Conservation (phyloP, 2,113 vertebrate species). For the Channa maculata region DNA sequence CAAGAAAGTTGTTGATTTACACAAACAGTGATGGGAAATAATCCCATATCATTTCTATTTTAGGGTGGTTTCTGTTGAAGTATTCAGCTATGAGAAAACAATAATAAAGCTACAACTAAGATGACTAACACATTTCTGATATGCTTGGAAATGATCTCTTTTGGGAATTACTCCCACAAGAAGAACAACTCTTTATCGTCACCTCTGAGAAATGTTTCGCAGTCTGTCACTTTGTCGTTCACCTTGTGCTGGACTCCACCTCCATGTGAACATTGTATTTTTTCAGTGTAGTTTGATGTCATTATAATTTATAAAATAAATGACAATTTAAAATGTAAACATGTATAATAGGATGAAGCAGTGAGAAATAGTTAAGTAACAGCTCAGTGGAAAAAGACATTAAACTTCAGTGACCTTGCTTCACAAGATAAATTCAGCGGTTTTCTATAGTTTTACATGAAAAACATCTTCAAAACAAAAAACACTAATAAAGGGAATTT, state of each 20-base stretch:
- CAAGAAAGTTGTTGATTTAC: constrained; percentile 17
- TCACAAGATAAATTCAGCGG: neutral
- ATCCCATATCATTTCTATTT: constrained; percentile 55
- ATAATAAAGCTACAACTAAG: constrained; percentile 36
- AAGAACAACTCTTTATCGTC: neutral
- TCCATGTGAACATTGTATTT: neutral
- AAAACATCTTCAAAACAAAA: too few species aligned
- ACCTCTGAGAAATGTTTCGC: constrained; percentile 2
- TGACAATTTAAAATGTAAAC: neutral
- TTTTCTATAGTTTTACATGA: too few species aligned
- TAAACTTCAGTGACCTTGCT: neutral
- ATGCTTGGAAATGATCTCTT: constrained; percentile 7
- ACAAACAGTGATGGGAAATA: constrained; percentile 28
- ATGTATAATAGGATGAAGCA: neutral
- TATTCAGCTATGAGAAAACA: constrained; percentile 47
- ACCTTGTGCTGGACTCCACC: neutral
- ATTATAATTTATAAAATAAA: neutral
- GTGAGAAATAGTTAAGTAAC: neutral
- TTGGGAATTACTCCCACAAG: constrained; percentile 5
- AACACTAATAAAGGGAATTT: too few species aligned
- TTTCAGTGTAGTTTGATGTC: neutral
- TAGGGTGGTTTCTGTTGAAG: constrained; percentile 41
- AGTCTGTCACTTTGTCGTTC: neutral
- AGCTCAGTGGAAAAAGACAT: constrained; percentile 1
- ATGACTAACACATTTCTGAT: constrained; percentile 51